Percentiles rank a stretch among this genome's conserved stretches.
Conservation (phyloP, 1,140 invertebrate genomes). For the Vollenhovia emeryi region DNA sequence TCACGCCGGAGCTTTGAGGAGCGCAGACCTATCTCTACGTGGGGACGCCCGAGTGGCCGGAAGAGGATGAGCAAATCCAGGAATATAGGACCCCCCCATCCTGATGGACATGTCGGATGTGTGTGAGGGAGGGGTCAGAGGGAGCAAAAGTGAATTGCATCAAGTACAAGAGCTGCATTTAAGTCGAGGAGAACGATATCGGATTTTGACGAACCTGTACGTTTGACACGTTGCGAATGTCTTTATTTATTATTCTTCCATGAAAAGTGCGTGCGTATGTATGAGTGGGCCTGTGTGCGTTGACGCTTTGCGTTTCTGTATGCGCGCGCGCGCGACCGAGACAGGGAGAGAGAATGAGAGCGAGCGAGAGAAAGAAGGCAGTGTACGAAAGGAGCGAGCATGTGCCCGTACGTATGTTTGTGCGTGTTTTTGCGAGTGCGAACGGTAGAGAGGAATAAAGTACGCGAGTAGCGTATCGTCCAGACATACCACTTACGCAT, state of each 20-base stretch:
- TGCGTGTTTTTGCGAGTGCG: conserved; percentile 26
- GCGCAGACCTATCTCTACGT: not conserved
- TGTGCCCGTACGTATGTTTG: conserved; percentile 37
- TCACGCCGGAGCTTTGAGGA: conserved; percentile 82
- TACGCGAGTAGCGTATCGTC: conserved; percentile 60
- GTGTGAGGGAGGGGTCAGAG: conserved; percentile 82
- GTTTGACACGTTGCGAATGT: conserved; percentile 68
- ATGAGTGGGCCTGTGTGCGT: not conserved
- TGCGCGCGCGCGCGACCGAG: not conserved
- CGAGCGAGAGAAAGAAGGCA: not conserved
- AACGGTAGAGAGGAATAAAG: conserved; percentile 49
- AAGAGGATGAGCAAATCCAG: not conserved
- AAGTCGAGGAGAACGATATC: conserved; percentile 71
- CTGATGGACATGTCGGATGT: conserved; percentile 16
- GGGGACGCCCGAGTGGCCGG: not conserved
- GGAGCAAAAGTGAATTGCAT: conserved; percentile 77
- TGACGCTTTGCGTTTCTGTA: not conserved
- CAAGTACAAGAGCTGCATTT: conserved; percentile 85
- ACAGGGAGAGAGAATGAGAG: not conserved
- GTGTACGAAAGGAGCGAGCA: not conserved
- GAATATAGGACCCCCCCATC: not conserved
- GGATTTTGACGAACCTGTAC: conserved; percentile 62
- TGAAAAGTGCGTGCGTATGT: conserved; percentile 32
- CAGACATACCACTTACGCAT: conserved; percentile 77
- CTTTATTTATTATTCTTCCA: conserved; percentile 75